phyloP scores from a whole-genome alignment of 2,797 vertebrate species.

The Micrastur ruficollis region DNA sequence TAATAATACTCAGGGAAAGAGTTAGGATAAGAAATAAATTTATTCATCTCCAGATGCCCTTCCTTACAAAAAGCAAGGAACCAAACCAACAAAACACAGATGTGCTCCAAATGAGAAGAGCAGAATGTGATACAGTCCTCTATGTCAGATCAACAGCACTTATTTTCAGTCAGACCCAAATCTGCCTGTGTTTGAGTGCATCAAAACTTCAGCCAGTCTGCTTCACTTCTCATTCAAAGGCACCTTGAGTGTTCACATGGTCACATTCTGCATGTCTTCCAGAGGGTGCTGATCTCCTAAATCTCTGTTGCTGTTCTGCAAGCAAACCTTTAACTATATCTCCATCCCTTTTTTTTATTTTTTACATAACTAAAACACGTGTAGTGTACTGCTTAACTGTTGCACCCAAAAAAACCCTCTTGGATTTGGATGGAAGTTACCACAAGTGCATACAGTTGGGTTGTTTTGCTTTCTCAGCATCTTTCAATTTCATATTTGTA shows the following conservation, averaged over 20 bases:
- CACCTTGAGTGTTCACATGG: background rate
- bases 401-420: background rate
- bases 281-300: background rate
- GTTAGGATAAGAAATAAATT: background rate
- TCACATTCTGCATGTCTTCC: background rate
- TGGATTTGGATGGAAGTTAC: background rate
- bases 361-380: background rate
- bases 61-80: background rate
- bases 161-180: background rate
- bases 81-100: background rate
- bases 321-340: background rate
- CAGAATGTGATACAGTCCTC: background rate
- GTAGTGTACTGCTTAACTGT: background rate
- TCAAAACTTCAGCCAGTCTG: background rate
- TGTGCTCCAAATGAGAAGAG: background rate
- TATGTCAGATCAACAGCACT: background rate
- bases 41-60: background rate
- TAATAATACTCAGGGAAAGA: background rate
- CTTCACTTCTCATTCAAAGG: background rate
- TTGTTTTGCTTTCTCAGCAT: background rate
- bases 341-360: background rate
- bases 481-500: background rate
- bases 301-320: background rate
- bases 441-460: background rate
- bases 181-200: background rate